Conservation (phyloP, 2,113 vertebrate species). For the Datnioides undecimradiatus region DNA sequence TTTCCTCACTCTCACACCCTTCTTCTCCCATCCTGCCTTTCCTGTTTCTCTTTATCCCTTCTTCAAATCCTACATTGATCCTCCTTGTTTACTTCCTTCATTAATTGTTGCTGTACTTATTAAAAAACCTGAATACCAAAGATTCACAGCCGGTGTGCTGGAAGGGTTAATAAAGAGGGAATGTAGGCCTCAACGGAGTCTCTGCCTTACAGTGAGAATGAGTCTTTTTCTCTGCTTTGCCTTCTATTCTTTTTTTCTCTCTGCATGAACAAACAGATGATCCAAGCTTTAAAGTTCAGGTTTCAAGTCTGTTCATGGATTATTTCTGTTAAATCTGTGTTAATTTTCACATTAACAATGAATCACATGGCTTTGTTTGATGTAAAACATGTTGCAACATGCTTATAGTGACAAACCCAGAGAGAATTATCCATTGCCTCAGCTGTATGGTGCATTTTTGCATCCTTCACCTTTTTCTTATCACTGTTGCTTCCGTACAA, state of each 20-base stretch:
- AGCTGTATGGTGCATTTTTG: neutral
- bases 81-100: neutral
- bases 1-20: constrained; percentile 10
- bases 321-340: neutral
- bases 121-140: neutral
- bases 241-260: constrained; percentile 3
- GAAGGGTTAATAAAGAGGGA: constrained; percentile 2
- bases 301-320: neutral
- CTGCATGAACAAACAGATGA: constrained; percentile 47
- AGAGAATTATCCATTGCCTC: neutral
- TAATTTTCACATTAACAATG: constrained; percentile 3
- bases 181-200: neutral
- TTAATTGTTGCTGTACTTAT: neutral
- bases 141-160: neutral
- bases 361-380: neutral
- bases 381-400: neutral
- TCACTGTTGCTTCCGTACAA: neutral
- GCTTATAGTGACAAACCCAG: neutral
- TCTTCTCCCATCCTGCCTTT: neutral
- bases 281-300: constrained; percentile 49
- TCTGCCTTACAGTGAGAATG: constrained; percentile 8
- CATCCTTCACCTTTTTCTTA: neutral
- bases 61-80: constrained; percentile 7
- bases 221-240: neutral
- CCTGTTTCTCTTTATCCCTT: constrained; percentile 4